Conservation (phyloP, 2,113 vertebrate genomes). For the Psophia crepitans region DNA sequence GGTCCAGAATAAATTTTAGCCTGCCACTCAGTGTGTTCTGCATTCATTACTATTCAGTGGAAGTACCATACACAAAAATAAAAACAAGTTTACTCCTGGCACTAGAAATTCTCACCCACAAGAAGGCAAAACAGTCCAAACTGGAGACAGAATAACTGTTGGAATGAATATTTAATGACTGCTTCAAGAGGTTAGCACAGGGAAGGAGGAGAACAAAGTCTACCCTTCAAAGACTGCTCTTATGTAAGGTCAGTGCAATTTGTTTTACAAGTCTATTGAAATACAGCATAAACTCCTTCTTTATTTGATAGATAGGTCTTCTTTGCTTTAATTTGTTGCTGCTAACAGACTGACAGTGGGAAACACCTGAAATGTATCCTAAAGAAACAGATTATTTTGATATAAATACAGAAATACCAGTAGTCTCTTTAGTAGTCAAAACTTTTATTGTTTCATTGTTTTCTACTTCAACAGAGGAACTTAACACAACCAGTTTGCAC, state of each 20-base stretch:
- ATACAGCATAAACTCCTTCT: neutral
- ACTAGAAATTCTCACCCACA: neutral
- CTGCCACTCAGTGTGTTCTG: neutral
- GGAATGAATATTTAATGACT: constrained; percentile 59
- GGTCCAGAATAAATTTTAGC: constrained; percentile 35
- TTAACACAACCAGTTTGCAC: neutral
- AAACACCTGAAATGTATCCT: neutral
- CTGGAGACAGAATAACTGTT: neutral
- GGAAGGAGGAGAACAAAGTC: constrained; percentile 15
- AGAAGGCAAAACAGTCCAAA: neutral
- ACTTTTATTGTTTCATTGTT: neutral
- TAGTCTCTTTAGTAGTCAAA: neutral
- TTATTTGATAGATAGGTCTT: neutral
- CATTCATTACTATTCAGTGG: constrained; percentile 33
- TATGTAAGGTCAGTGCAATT: constrained; percentile 34
- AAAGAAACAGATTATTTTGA: neutral
- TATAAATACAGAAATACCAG: neutral
- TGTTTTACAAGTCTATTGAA: constrained; percentile 23
- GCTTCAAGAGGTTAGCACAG: constrained; percentile 15
- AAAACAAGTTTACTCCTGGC: constrained; percentile 29
- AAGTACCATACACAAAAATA: neutral
- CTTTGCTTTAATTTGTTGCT: neutral
- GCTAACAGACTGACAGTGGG: neutral
- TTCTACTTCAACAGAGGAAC: neutral
- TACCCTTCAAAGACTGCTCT: constrained; percentile 16